These are phyloP conservation scores for Chrysocyon brachyurus DNA, from an alignment of 2,797 vertebrate genomes.

Conservation along the genomic window DNA sequence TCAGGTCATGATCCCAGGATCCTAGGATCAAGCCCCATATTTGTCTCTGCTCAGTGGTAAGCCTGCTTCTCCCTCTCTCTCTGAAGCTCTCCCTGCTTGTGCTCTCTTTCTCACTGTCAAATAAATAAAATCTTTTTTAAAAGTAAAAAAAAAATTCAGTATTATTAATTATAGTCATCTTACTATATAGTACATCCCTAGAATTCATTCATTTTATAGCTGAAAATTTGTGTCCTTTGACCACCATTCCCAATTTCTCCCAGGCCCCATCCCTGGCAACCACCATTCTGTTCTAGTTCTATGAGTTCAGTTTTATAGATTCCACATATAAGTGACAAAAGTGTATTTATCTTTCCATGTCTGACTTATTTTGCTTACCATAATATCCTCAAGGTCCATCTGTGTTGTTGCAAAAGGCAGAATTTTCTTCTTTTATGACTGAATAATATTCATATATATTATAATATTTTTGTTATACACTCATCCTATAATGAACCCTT, in stretches of 20 bases:
- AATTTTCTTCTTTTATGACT: neutral
- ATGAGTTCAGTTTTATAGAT: neutral
- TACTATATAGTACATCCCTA: neutral
- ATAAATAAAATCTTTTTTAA: too few relatives aligned
- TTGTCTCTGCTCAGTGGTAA: too few relatives aligned
- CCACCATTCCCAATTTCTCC: neutral
- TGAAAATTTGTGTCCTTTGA: neutral
- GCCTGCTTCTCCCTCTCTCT: too few relatives aligned
- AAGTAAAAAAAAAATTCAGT: neutral
- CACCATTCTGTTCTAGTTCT: neutral
- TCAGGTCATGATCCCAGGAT: too few relatives aligned
- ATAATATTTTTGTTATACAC: neutral
- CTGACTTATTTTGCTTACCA: neutral
- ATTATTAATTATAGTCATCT: neutral
- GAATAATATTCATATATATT: neutral
- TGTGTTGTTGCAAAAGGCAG: neutral
- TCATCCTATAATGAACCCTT: neutral
- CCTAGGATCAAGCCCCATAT: too few relatives aligned
- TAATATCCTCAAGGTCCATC: neutral
- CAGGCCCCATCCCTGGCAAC: neutral
- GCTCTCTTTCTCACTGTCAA: too few relatives aligned
- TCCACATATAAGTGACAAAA: neutral
- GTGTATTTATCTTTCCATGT: neutral
- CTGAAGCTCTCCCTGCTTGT: too few relatives aligned
- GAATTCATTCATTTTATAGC: neutral